These are phyloP conservation scores for Linnaemya vulpina DNA, from an alignment of 2,888 invertebrate species.

Conservation along the genomic window DNA sequence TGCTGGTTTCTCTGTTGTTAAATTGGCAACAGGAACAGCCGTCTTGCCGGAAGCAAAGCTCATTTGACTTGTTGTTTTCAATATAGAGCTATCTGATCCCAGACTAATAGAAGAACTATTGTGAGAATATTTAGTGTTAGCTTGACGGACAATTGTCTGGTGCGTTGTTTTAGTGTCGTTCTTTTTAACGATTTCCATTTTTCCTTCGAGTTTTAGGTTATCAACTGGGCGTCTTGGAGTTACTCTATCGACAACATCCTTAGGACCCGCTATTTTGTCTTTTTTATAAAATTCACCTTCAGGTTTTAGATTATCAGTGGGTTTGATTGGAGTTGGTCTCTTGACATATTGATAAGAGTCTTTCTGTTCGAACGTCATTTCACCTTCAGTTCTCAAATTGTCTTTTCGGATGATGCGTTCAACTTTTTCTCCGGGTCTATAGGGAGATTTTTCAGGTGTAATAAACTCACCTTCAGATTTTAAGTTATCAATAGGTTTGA, in stretches of 20 bases:
- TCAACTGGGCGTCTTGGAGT: conserved; percentile 85
- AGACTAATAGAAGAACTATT: conserved; percentile 86
- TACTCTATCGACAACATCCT: conserved; percentile 82
- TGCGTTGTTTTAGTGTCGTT: conserved; percentile 73
- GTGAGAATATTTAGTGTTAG: conserved; percentile 73
- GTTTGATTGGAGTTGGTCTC: conserved; percentile 83
- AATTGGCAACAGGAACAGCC: conserved; percentile 83
- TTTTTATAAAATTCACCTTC: conserved; percentile 82
- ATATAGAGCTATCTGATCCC: conserved; percentile 84
- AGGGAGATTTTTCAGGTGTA: conserved; percentile 82
- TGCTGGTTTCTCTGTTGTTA: conserved; percentile 80
- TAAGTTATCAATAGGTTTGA: conserved; percentile 53
- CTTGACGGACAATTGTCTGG: conserved; percentile 68
- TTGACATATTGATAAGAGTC: conserved; percentile 79
- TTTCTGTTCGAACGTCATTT: conserved; percentile 73
- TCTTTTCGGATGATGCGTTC: conserved; percentile 81
- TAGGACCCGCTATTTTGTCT: conserved; percentile 83
- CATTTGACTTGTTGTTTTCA: conserved; percentile 85
- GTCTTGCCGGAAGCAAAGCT: conserved; percentile 84
- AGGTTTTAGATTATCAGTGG: conserved; percentile 85
- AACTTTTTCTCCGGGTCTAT: conserved; percentile 83
- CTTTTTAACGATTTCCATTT: conserved; percentile 76
- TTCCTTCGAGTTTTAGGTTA: conserved; percentile 86
- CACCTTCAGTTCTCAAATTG: conserved; percentile 84
- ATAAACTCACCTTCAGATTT: conserved; percentile 83